These are phyloP conservation scores for Nasua narica DNA, from an alignment of 2,797 vertebrate genomes.

Conservation along the genomic window DNA sequence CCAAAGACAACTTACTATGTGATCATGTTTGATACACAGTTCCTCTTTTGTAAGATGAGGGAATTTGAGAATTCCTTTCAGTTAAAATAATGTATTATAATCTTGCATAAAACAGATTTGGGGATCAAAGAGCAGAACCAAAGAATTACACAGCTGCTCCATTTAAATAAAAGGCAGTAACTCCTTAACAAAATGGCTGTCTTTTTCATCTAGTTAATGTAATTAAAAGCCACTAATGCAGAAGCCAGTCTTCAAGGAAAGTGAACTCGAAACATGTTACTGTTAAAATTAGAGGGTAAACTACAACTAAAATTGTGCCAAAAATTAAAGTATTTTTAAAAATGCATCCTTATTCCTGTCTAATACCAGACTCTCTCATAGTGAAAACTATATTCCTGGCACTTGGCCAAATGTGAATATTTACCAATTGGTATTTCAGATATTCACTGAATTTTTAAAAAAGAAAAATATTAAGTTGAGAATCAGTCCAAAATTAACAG, in stretches of 20 bases:
- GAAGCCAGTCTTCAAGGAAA: not conserved
- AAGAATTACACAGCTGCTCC: not conserved
- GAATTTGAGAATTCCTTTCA: not conserved
- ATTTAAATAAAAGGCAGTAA: not conserved
- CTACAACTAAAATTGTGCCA: not conserved
- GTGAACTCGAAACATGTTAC: not conserved
- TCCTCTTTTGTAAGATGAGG: constrained; percentile 1
- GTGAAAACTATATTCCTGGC: constrained; percentile 19
- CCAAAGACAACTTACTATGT: not conserved
- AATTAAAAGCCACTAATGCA: not conserved
- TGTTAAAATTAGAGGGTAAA: constrained; percentile 30
- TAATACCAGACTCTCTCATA: not conserved
- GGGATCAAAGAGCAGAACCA: constrained; percentile 19
- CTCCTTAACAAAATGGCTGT: not conserved
- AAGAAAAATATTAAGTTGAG: not conserved
- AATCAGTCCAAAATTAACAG: not conserved
- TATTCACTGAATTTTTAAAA: not conserved
- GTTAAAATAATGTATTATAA: constrained; percentile 25
- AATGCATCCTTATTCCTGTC: not conserved
- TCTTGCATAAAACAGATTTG: not conserved
- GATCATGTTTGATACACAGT: not conserved
- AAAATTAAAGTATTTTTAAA: not conserved
- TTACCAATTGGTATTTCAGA: constrained; percentile 41
- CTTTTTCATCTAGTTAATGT: not conserved
- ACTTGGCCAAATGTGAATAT: not conserved